Percentiles rank a stretch among this genome's conserved stretches.
These are phyloP conservation scores for Pterocles gutturalis DNA, from an alignment of 2,113 vertebrate species.

Conservation along the genomic window DNA sequence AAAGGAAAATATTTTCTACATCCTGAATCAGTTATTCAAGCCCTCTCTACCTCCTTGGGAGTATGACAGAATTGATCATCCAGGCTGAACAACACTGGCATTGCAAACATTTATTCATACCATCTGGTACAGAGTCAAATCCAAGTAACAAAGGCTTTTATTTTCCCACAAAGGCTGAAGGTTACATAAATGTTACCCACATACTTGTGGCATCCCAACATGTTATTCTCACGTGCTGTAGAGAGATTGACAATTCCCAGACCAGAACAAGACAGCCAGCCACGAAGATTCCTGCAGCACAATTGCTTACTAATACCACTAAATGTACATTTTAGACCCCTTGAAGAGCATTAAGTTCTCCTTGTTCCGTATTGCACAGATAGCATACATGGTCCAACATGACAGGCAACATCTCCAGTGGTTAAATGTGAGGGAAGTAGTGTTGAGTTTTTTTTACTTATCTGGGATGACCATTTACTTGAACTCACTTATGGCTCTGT, in stretches of 20 bases:
- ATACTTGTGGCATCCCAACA: slow-evolving; percentile 43
- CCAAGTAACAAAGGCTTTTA: slow-evolving; percentile 71
- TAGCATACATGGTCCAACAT: background rate
- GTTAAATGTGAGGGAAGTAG: background rate
- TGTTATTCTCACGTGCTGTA: slow-evolving; percentile 51
- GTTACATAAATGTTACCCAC: slow-evolving; percentile 46
- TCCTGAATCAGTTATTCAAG: slow-evolving; percentile 64
- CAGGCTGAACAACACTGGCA: slow-evolving; percentile 64
- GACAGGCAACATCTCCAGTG: slow-evolving; percentile 31
- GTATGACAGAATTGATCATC: slow-evolving; percentile 66
- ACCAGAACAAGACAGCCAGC: slow-evolving; percentile 16
- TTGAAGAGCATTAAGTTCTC: slow-evolving; percentile 8
- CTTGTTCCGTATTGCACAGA: background rate
- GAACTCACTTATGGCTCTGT: background rate
- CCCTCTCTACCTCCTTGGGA: slow-evolving; percentile 47
- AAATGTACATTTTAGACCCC: slow-evolving; percentile 6
- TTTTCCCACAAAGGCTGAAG: slow-evolving; percentile 71
- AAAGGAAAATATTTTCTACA: slow-evolving; percentile 66
- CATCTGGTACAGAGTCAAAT: slow-evolving; percentile 68
- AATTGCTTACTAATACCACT: slow-evolving; percentile 19
- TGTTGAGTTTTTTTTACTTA: background rate
- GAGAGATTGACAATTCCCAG: slow-evolving; percentile 33
- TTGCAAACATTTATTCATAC: slow-evolving; percentile 69
- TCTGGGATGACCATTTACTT: slow-evolving; percentile 26
- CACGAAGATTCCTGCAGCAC: slow-evolving; percentile 6